Percentiles rank a stretch among this genome's conserved stretches.
These are phyloP conservation scores for Meandrina meandrites DNA, from an alignment of 92 coral and sea anemone genomes.

Conservation along the genomic window DNA sequence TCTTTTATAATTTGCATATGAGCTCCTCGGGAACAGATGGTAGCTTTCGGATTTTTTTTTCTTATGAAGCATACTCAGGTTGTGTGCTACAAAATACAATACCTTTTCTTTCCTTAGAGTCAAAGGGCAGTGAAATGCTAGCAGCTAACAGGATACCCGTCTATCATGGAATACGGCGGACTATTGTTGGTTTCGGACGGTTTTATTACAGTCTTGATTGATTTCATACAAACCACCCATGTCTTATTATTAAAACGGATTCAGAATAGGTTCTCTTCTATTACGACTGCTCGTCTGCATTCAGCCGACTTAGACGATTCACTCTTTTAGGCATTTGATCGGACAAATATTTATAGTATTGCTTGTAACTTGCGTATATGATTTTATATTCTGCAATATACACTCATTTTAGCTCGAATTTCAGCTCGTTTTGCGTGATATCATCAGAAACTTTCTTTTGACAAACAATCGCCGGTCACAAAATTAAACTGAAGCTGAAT, in stretches of 20 bases:
- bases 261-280: neutral
- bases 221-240: neutral
- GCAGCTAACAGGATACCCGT: neutral
- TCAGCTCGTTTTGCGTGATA: neutral
- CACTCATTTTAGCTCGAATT: neutral
- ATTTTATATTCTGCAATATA: neutral
- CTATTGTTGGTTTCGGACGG: neutral
- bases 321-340: neutral
- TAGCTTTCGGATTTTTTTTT: neutral
- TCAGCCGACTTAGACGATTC: neutral
- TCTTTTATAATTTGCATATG: conserved; percentile 24
- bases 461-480: neutral
- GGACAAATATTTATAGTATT: neutral
- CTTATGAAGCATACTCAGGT: neutral
- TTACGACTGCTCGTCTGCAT: neutral
- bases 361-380: neutral
- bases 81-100: too few relatives aligned
- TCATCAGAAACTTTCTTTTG: neutral
- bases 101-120: neutral
- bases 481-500: neutral
- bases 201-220: neutral
- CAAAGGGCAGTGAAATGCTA: neutral
- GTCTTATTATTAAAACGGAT: neutral
- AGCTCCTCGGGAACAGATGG: conserved; percentile 18
- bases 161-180: neutral